A percentile compares a stretch with the other conserved stretches of the same genome.
These are phyloP conservation scores for Nasonia vitripennis DNA, from an alignment of 1,140 invertebrate genomes.

Conservation along the genomic window DNA sequence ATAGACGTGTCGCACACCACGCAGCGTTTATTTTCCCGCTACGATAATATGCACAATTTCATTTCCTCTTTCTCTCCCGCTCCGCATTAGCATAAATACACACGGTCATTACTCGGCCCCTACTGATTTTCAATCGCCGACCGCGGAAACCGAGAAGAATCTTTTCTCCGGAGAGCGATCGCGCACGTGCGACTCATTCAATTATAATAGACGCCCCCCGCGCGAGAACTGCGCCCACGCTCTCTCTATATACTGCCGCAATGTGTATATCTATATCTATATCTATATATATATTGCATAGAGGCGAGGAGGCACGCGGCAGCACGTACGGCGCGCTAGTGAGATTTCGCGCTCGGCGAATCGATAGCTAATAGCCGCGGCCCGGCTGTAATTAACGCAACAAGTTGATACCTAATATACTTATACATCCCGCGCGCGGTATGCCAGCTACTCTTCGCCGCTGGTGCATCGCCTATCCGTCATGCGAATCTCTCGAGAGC, in stretches of 20 bases:
- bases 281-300: not conserved
- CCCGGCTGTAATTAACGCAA: conserved; percentile 74
- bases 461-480: too few relatives aligned
- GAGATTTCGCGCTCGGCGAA: conserved; percentile 66
- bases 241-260: too few relatives aligned
- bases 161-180: not conserved
- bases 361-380: conserved; percentile 73
- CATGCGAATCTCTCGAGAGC: too few relatives aligned
- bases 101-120: too few relatives aligned
- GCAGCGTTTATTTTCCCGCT: too few relatives aligned
- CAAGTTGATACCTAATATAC: conserved; percentile 74
- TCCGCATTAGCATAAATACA: too few relatives aligned
- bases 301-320: not conserved
- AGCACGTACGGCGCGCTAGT: conserved; percentile 55
- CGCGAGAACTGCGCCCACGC: not conserved
- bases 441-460: conserved; percentile 28
- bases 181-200: not conserved
- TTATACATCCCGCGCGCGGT: conserved; percentile 61
- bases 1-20: not conserved
- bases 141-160: not conserved
- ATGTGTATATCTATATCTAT: not conserved
- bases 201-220: not conserved
- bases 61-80: too few relatives aligned
- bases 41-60: too few relatives aligned
- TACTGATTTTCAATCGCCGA: not conserved